Evolutionary conservation across 1,140 invertebrate species (phyloP).

Genomic region (Thereuonema tuberculata): DNA sequence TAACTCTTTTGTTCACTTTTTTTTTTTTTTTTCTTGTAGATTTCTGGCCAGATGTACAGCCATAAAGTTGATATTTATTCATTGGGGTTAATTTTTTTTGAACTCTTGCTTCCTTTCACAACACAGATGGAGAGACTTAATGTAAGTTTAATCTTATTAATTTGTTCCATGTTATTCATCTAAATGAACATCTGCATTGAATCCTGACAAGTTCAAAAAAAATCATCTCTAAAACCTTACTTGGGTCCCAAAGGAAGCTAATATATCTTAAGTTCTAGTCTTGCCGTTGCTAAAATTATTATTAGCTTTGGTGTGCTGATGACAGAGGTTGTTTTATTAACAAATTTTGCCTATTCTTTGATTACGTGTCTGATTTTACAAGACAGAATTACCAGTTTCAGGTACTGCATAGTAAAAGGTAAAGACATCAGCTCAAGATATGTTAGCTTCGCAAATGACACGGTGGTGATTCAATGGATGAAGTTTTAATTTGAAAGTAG

Average conservation of each 20-base stretch:
- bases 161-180: not conserved
- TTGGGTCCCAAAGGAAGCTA: not conserved
- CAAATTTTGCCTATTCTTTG: no score
- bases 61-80: conserved; percentile 97
- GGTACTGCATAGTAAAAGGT: no score
- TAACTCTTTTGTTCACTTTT: not conserved
- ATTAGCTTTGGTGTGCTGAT: no score
- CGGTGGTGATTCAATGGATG: no score
- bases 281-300: no score
- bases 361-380: no score
- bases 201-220: not conserved
- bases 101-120: conserved; percentile 70
- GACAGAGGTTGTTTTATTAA: no score
- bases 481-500: no score
- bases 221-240: not conserved
- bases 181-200: not conserved
- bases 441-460: no score
- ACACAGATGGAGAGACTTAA: conserved; percentile 76
- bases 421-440: no score
- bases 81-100: conserved; percentile 84
- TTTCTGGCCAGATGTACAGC: conserved; percentile 58
- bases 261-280: no score
- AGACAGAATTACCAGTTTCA: no score
- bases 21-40: conserved; percentile 28
- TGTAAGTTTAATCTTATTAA: conserved; percentile 15